phyloP scores from a whole-genome alignment of 2,888 invertebrate genomes.

The Tinea pellionella region DNA sequence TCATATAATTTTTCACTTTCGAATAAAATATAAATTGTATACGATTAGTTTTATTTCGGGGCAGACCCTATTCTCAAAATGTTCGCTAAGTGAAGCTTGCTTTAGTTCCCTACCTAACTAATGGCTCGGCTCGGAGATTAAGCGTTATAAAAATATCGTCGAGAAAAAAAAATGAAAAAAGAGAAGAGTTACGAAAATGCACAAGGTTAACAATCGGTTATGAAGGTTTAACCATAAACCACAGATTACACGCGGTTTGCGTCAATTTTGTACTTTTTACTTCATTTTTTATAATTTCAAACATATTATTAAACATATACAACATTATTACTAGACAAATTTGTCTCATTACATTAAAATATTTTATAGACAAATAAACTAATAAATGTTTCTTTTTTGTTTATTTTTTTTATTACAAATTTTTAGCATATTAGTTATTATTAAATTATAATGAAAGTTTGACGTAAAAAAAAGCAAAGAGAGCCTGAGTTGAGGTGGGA shows the following conservation, averaged over 20 bases:
- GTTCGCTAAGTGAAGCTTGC: conserved; percentile 37
- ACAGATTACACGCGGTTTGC: conserved; percentile 12
- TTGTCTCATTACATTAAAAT: not conserved
- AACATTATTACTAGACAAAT: too few relatives aligned
- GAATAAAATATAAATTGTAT: conserved; percentile 41
- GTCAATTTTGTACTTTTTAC: not conserved
- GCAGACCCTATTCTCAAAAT: conserved; percentile 46
- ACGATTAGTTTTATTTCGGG: conserved; percentile 21
- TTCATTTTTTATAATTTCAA: not conserved
- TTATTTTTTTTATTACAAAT: too few relatives aligned
- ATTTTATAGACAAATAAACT: not conserved
- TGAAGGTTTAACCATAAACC: conserved; percentile 12
- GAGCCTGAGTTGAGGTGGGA: too few relatives aligned
- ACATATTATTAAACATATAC: not conserved
- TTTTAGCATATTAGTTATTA: too few relatives aligned
- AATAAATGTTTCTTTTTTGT: too few relatives aligned
- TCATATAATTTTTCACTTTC: conserved; percentile 47
- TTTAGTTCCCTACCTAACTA: conserved; percentile 37
- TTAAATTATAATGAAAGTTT: too few relatives aligned
- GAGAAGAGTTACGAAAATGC: conserved; percentile 7
- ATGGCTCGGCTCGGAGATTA: conserved; percentile 36
- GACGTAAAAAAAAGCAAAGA: too few relatives aligned
- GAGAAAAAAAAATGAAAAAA: conserved; percentile 20
- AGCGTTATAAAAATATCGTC: conserved; percentile 40
- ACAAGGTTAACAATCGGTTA: conserved; percentile 13